phyloP scores from a whole-genome alignment of 2,888 invertebrate genomes.

The Syrista parreyssii region DNA sequence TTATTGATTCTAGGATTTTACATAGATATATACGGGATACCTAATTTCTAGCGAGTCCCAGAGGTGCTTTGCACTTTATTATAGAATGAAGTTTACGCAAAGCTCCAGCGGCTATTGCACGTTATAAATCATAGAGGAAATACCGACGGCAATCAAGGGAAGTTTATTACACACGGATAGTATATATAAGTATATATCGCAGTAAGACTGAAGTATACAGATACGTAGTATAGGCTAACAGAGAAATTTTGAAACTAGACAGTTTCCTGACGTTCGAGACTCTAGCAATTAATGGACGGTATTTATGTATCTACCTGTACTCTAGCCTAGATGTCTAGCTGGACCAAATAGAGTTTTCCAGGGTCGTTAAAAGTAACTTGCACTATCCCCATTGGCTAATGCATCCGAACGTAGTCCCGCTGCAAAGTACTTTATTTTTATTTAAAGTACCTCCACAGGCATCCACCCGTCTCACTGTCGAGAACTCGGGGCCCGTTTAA shows the following conservation, averaged over 20 bases:
- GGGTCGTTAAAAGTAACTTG: conserved; percentile 59
- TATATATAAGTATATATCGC: not conserved
- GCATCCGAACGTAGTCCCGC: conserved; percentile 49
- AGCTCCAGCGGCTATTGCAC: not conserved
- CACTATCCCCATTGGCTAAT: conserved; percentile 62
- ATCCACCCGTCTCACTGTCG: conserved; percentile 19
- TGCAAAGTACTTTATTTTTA: conserved; percentile 60
- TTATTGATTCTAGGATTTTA: not conserved
- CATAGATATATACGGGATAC: not conserved
- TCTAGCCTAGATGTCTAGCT: not conserved
- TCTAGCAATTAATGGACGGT: not conserved
- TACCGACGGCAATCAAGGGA: not conserved
- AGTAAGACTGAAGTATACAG: not conserved
- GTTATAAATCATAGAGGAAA: not conserved
- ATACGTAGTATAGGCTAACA: not conserved
- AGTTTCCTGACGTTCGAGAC: not conserved
- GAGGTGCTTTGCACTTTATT: not conserved
- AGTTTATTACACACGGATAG: not conserved
- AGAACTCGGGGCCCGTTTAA: conserved; percentile 43
- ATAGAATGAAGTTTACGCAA: not conserved
- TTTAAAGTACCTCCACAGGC: conserved; percentile 50
- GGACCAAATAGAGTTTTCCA: not conserved
- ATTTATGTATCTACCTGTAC: not conserved
- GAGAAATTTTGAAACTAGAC: not conserved
- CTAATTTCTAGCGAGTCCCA: not conserved